These are phyloP conservation scores for mouse (Mus musculus) DNA, from an alignment of 2,113 vertebrate species.

Conservation along the genomic window DNA sequence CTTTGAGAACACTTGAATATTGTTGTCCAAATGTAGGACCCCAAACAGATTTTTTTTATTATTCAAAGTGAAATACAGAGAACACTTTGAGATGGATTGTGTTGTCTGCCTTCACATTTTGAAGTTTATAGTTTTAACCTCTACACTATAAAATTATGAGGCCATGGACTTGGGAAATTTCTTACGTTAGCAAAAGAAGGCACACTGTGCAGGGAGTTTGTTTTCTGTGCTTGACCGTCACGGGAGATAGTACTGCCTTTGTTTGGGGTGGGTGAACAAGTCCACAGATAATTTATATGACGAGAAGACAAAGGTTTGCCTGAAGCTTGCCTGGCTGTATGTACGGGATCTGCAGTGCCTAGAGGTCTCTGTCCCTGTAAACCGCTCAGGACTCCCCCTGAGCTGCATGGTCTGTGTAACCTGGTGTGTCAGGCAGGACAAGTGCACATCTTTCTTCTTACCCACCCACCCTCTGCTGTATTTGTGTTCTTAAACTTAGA, in stretches of 20 bases:
- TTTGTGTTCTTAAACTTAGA: neutral
- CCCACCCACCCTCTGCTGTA: neutral
- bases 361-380: too few species aligned
- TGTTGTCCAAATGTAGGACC: neutral
- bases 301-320: conserved; percentile 2
- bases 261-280: neutral
- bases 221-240: conserved; percentile 19
- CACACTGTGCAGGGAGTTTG: neutral
- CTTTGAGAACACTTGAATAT: neutral
- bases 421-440: neutral
- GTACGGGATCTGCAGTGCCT: neutral
- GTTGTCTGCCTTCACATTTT: neutral
- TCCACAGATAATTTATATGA: neutral
- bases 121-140: conserved; percentile 39
- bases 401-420: neutral
- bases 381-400: neutral
- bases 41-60: neutral
- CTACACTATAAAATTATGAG: neutral
- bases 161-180: neutral
- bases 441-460: neutral
- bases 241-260: neutral
- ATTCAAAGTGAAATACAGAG: neutral
- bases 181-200: neutral
- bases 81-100: neutral
- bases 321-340: neutral